Conservation (phyloP, 2,888 invertebrate genomes). For the Chrysolina haemoptera region DNA sequence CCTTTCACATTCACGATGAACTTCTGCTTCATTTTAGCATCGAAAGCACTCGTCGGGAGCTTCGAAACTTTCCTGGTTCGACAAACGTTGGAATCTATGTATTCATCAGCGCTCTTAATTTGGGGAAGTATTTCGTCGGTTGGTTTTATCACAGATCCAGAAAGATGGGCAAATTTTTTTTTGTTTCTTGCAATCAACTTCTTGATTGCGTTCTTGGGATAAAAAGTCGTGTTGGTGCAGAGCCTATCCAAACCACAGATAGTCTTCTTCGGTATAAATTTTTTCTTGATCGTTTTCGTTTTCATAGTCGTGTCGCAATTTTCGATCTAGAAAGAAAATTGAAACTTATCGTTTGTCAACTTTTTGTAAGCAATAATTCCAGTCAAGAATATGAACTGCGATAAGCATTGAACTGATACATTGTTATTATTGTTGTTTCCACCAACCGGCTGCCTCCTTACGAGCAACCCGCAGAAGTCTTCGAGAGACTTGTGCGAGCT, state of each 20-base stretch:
- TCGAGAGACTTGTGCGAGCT: no score
- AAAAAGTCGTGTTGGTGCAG: constrained; percentile 37
- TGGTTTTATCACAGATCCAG: constrained; percentile 41
- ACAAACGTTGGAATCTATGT: constrained; percentile 41
- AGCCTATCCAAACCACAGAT: constrained; percentile 26
- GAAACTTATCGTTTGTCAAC: not conserved
- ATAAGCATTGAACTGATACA: no score
- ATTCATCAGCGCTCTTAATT: constrained; percentile 19
- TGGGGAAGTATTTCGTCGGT: constrained; percentile 16
- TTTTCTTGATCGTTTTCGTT: constrained; percentile 23
- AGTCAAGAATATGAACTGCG: no score
- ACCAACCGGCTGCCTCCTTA: no score
- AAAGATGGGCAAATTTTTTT: constrained; percentile 33
- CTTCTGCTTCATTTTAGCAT: constrained; percentile 36
- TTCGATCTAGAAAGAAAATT: constrained; percentile 30
- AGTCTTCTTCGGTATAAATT: constrained; percentile 41
- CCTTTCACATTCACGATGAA: constrained; percentile 44
- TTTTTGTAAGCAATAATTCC: not conserved
- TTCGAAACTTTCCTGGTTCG: constrained; percentile 36
- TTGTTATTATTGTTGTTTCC: no score
- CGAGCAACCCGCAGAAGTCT: no score
- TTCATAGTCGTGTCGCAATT: constrained; percentile 32
- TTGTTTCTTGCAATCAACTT: constrained; percentile 33
- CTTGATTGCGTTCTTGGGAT: constrained; percentile 37
- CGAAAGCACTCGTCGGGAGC: constrained; percentile 36